Conservation (phyloP, 2,797 vertebrate species). For the Setipinna tenuifilis region DNA sequence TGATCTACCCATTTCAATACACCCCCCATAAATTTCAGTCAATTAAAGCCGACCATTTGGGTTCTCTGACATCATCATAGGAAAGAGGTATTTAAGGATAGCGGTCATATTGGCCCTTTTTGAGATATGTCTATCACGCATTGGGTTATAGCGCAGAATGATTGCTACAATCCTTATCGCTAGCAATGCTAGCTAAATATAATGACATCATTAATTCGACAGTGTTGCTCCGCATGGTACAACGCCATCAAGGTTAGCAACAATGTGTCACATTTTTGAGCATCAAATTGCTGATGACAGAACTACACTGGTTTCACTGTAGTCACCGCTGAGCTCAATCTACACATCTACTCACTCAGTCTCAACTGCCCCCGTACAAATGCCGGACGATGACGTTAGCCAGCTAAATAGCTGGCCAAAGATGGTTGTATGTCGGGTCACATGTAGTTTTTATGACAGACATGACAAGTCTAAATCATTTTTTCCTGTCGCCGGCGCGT, state of each 20-base stretch:
- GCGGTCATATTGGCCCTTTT: neutral
- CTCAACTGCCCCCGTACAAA: constrained; percentile 39
- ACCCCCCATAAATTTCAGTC: neutral
- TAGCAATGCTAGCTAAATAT: constrained; percentile 21
- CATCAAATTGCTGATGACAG: constrained; percentile 26
- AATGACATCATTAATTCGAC: constrained; percentile 21
- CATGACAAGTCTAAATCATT: constrained; percentile 50
- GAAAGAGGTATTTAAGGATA: neutral
- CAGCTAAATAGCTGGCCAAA: constrained; percentile 54
- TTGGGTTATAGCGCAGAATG: constrained; percentile 7
- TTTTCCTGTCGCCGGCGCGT: neutral
- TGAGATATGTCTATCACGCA: constrained; percentile 16
- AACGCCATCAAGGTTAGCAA: constrained; percentile 8
- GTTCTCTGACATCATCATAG: neutral
- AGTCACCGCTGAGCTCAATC: constrained; percentile 9
- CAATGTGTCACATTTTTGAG: constrained; percentile 27
- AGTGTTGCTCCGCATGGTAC: constrained; percentile 3
- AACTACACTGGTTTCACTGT: constrained; percentile 68
- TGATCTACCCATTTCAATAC: neutral
- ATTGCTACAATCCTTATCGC: constrained; percentile 1
- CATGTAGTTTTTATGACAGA: constrained; percentile 53
- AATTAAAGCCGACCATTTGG: neutral
- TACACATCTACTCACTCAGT: constrained; percentile 18
- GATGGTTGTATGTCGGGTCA: constrained; percentile 59
- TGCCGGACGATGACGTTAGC: constrained; percentile 60